Conservation (phyloP, 1,140 invertebrate species). For the Sipha flava region DNA sequence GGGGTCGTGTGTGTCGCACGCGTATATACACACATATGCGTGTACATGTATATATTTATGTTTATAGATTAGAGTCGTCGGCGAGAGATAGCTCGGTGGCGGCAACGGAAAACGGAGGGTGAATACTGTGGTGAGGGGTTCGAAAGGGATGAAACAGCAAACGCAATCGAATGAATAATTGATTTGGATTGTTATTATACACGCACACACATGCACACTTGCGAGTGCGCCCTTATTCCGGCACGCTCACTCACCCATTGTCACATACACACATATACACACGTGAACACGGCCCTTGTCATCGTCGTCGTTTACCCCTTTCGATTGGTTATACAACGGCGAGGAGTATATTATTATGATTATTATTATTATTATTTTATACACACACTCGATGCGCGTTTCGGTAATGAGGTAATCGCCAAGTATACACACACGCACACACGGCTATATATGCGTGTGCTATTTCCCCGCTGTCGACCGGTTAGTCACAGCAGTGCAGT, state of each 20-base stretch:
- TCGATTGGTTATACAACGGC: slow-evolving; percentile 11
- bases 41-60: neutral
- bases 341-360: neutral
- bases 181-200: slow-evolving; percentile 37
- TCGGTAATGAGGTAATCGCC: slow-evolving; percentile 24
- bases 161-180: slow-evolving; percentile 38
- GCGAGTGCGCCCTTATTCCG: neutral
- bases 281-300: neutral
- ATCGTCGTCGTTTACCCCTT: slow-evolving; percentile 31
- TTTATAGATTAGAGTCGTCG: neutral
- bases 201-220: neutral
- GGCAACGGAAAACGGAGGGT: neutral
- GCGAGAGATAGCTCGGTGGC: neutral
- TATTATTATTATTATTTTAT: slow-evolving; percentile 13
- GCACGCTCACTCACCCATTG: too few relatives aligned
- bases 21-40: too few relatives aligned
- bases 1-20: neutral
- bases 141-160: slow-evolving; percentile 34
- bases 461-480: neutral
- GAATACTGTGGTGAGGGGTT: neutral
- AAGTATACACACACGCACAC: neutral
- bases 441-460: neutral
- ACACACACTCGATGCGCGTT: neutral
- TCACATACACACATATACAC: neutral
- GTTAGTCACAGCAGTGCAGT: slow-evolving; percentile 7